Evolutionary conservation across 1,140 invertebrate genomes (phyloP), one percentile per base, ranked within the genome.

Genomic region (Bombus pascuorum): DNA sequence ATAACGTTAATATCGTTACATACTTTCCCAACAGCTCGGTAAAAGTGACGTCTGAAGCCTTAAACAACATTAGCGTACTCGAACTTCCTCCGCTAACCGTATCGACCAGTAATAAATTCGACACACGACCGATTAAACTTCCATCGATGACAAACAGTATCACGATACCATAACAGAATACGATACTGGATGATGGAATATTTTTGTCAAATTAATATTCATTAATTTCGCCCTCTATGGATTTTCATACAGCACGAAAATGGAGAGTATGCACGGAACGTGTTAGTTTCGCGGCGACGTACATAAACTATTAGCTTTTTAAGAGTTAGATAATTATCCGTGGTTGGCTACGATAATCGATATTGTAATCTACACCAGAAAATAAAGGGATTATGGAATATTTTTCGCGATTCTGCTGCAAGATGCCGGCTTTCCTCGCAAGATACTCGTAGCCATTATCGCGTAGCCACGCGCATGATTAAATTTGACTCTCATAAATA

Each of bases 401-500:
- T 28, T 59, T 12, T 12, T 28, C 25, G 25, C 65, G 37, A 12
- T 15, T 25, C n/a, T 3, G 22, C 4, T 9, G 5, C 15, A 22
- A 13, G 18, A 42, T 9, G 32, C n/a, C 22, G 25, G 8, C 53
- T 72, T 28, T 32, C 22, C 62, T 32, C 25, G 15, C 1, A 34
- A 34, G 22, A 59, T 57, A 25, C 34, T 47, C 47, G 18, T 22
- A 25, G 37, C n/a, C 82, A 70, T 78, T 76, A 83, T n/a, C 18
- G 37, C 10, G 25, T 32, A 42, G 59, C 65, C 81, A 70, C 65
- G 76, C 75, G 76, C 65, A 10, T 68, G 53, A 84, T 84, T 84
- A 79, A 84, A 84, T 84, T 84, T 76, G 76, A 37, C 66, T n/a
- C 66, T 42, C 66, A 79, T 84, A 71, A 71, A 84, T 84, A 84